Percentiles rank a stretch among this genome's conserved stretches.
Conservation (phyloP, 1,140 invertebrate species). For the Neodiprion fabricii region DNA sequence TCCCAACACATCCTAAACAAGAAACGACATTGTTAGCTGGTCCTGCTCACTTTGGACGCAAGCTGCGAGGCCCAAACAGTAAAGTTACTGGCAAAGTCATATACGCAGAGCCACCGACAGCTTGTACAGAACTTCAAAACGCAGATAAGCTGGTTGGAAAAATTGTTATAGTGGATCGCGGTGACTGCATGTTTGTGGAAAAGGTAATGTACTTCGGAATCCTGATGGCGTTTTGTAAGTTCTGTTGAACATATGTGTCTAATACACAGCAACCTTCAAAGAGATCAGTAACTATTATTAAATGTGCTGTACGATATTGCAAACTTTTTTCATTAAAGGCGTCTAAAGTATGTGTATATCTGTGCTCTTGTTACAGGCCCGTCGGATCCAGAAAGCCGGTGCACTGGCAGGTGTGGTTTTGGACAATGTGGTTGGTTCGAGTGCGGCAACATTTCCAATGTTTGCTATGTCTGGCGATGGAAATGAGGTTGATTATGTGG, state of each 20-base stretch:
- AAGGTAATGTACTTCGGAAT: constrained; percentile 67
- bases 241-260: not conserved
- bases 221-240: too few species aligned
- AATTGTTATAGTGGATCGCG: constrained; percentile 85
- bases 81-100: constrained; percentile 69
- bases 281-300: too few species aligned
- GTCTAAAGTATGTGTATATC: not conserved
- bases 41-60: constrained; percentile 90
- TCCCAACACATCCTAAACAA: constrained; percentile 45
- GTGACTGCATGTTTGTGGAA: constrained; percentile 95
- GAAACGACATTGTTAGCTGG: constrained; percentile 74
- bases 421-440: constrained; percentile 83
- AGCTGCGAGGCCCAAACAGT: constrained; percentile 67
- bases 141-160: constrained; percentile 69
- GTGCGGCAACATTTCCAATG: constrained; percentile 75
- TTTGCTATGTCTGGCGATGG: constrained; percentile 98
- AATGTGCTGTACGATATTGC: too few species aligned
- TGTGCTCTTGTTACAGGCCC: constrained; percentile 63
- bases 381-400: constrained; percentile 82
- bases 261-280: not conserved
- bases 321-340: not conserved
- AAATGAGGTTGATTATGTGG: constrained; percentile 75
- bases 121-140: constrained; percentile 74
- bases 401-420: constrained; percentile 87
- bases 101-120: constrained; percentile 72